These are phyloP conservation scores for Alloscopus bannaensis DNA, from an alignment of 2,888 invertebrate species.

Conservation along the genomic window DNA sequence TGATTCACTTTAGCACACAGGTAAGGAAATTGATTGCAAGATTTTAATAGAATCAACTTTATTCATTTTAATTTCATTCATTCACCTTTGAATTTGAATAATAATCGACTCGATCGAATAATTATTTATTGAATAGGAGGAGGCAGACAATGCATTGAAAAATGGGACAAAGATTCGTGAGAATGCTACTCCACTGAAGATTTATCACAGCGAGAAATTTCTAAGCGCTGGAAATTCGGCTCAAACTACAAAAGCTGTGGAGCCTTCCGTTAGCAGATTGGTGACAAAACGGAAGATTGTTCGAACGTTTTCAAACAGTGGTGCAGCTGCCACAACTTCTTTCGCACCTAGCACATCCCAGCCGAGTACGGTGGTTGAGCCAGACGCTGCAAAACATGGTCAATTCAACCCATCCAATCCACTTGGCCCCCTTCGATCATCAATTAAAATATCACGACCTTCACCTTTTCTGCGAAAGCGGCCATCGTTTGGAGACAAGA, in stretches of 20 bases:
- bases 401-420: not conserved
- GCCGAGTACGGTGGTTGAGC: not conserved
- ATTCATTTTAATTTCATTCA: not conserved
- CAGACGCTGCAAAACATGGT: not conserved
- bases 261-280: conserved; percentile 6
- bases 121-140: conserved; percentile 47
- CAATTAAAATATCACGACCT: conserved; percentile 41
- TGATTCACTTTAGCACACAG: conserved; percentile 82
- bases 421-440: conserved; percentile 10
- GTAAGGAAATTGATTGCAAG: conserved; percentile 71
- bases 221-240: not conserved
- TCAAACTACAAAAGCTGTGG: not conserved
- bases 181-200: conserved; percentile 45
- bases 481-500: conserved; percentile 46
- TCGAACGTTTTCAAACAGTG: conserved; percentile 21
- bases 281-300: conserved; percentile 44
- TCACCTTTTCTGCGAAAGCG: conserved; percentile 43
- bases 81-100: not conserved
- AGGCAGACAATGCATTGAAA: conserved; percentile 56
- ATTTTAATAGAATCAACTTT: conserved; percentile 11
- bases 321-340: not conserved
- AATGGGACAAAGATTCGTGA: conserved; percentile 45
- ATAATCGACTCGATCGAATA: not conserved
- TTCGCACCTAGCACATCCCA: not conserved
- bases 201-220: conserved; percentile 42